Evolutionary conservation across 2,113 vertebrate species (phyloP), one percentile per base, ranked within the genome.

Genomic region (Phasianus colchicus): DNA sequence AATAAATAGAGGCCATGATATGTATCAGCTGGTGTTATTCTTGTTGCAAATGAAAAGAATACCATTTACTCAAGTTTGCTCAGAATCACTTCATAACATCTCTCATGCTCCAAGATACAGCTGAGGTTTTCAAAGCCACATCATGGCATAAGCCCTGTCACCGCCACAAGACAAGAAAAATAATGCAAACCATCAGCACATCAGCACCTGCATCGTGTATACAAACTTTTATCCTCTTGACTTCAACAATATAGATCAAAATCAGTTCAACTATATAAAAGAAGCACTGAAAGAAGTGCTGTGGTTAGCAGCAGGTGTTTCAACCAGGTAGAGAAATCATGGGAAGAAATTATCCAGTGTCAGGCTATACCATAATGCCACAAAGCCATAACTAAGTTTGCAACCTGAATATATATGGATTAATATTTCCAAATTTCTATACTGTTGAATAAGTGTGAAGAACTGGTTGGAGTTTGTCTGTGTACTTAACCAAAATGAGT

Each of bases 71-170:
- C 6, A 40, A 88, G 52, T 83, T 80, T 91, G 2, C 29, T 88
- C 30, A 80, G 36, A 38, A 60, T 40, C 4, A 5, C 15, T 43
- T 38, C 54, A 14, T 60, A 52, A 77, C 4, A 63, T 92, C 86
- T 89, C 52, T 82, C 58, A 43, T 43, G 63, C 83, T 94, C 75
- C 91, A 92, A 91, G 75, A 83, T 90, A 94, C 63, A 96, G 36
- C 77, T 57, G 70, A 73, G 11, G 10, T 47, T 96, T 95, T 61
- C 70, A 89, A 79, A 95, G 25, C 29, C 71, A 57, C 66, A 30
- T 79, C 52, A 40, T 47, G 77, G 17, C 42, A 81, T 52, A 67
- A 90, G 29, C 4, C 38, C 15, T 58, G 27, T 60, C 42, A 58
- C 20, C 77, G 32, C 15, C 74, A 57, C 5, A 11, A 71, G 22